These are phyloP conservation scores for Cryptus viduatorius DNA, from an alignment of 2,888 invertebrate genomes.

Conservation along the genomic window DNA sequence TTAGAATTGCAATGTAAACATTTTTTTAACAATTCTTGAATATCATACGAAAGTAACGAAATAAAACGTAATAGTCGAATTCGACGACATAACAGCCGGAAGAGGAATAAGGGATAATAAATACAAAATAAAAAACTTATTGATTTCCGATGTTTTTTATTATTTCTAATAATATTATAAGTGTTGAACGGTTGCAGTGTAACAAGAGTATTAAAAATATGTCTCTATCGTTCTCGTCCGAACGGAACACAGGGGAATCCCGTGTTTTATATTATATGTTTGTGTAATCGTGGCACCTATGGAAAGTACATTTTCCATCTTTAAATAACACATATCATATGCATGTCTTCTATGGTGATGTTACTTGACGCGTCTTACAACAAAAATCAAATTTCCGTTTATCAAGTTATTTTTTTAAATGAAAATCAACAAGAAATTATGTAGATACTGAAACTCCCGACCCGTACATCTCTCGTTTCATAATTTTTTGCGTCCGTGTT, in stretches of 20 bases:
- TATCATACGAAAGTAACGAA: too few relatives aligned
- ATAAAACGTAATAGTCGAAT: too few relatives aligned
- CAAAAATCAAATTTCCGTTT: slow-evolving; percentile 25
- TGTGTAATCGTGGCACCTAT: slow-evolving; percentile 62
- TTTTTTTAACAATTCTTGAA: too few relatives aligned
- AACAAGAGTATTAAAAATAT: slow-evolving; percentile 73
- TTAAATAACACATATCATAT: slow-evolving; percentile 51
- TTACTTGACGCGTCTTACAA: slow-evolving; percentile 47
- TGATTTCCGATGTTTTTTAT: slow-evolving; percentile 62
- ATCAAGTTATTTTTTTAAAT: not conserved
- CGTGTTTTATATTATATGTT: slow-evolving; percentile 55
- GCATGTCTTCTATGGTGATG: slow-evolving; percentile 49
- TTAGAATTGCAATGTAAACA: too few relatives aligned
- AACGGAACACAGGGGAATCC: slow-evolving; percentile 59
- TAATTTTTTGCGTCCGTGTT: slow-evolving; percentile 19
- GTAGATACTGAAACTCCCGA: slow-evolving; percentile 47
- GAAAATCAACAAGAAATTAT: slow-evolving; percentile 43
- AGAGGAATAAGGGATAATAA: not conserved
- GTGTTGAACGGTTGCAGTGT: slow-evolving; percentile 65
- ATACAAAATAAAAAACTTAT: slow-evolving; percentile 8
- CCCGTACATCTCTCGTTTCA: slow-evolving; percentile 12
- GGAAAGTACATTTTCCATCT: slow-evolving; percentile 54
- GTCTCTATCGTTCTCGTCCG: slow-evolving; percentile 66
- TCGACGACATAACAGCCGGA: not conserved
- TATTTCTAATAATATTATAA: slow-evolving; percentile 60